Conservation (phyloP, 1,140 invertebrate species). For the Drosophila seguyi region DNA sequence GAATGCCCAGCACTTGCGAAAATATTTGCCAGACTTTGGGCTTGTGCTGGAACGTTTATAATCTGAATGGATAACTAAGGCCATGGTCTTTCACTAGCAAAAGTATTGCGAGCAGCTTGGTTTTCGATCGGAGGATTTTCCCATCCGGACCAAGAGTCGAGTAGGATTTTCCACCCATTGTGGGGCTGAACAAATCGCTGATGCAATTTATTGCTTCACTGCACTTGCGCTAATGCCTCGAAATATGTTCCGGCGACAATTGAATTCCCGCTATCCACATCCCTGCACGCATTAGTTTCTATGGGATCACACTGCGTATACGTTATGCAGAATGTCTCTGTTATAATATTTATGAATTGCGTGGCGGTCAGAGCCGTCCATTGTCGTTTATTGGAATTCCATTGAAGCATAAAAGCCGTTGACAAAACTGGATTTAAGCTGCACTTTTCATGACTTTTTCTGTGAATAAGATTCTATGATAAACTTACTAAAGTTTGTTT, state of each 20-base stretch:
- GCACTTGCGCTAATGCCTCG: constrained; percentile 56
- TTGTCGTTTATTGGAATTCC: constrained; percentile 36
- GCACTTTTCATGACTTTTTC: not conserved
- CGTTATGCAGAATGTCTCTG: constrained; percentile 31
- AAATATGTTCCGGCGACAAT: constrained; percentile 54
- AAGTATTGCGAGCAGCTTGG: not conserved
- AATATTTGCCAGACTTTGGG: constrained; percentile 12
- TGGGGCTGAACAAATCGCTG: constrained; percentile 28
- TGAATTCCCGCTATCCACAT: constrained; percentile 22
- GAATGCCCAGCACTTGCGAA: constrained; percentile 12
- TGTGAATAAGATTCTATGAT: not conserved
- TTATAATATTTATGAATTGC: constrained; percentile 38
- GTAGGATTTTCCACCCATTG: not conserved
- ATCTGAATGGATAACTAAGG: constrained; percentile 30
- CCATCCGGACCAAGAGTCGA: not conserved
- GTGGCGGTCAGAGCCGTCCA: constrained; percentile 4
- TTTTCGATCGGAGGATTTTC: not conserved
- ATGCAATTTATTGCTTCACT: constrained; percentile 63
- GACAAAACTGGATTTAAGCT: constrained; percentile 22
- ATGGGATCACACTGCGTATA: constrained; percentile 46
- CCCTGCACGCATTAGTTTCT: constrained; percentile 26
- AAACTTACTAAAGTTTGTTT: not conserved
- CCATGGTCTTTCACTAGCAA: not conserved
- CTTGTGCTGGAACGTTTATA: constrained; percentile 13
- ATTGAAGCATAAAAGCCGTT: constrained; percentile 35